phyloP scores from a whole-genome alignment of 2,888 invertebrate species.

The Caenorhabditis macrosperma region DNA sequence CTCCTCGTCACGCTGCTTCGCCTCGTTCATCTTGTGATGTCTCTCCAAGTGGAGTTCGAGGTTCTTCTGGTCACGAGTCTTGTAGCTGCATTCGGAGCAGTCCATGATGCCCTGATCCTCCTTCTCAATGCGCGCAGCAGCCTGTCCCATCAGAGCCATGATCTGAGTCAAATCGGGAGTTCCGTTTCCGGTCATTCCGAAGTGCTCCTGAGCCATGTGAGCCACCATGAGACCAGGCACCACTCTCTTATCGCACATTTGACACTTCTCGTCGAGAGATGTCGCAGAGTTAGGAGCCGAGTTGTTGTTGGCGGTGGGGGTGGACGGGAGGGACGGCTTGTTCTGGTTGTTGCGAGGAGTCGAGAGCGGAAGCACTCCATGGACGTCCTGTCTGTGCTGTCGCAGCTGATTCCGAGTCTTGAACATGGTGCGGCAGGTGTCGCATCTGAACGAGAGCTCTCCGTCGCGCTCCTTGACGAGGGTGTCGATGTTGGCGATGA shows the following conservation, averaged over 20 bases:
- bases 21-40: conserved; percentile 69
- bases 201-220: conserved; percentile 62
- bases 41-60: conserved; percentile 70
- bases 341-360: conserved; percentile 53
- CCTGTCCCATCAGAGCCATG: conserved; percentile 40
- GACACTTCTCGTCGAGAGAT: conserved; percentile 59
- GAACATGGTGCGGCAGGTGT: conserved; percentile 97
- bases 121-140: conserved; percentile 15
- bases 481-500: conserved; percentile 80
- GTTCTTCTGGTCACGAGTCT: conserved; percentile 62
- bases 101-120: conserved; percentile 38
- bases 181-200: conserved; percentile 11
- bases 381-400: conserved; percentile 97
- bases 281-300: conserved; percentile 17
- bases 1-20: conserved; percentile 61
- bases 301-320: conserved; percentile 49
- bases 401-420: conserved; percentile 97
- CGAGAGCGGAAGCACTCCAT: conserved; percentile 86
- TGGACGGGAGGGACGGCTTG: conserved; percentile 37
- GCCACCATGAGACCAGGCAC: conserved; percentile 45
- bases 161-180: conserved; percentile 44
- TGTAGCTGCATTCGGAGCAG: conserved; percentile 66
- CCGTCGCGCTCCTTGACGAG: conserved; percentile 77
- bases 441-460: conserved; percentile 84
- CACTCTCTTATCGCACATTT: conserved; percentile 60